phyloP scores from a whole-genome alignment of 2,113 vertebrate species.

The Ammodramus savannarum region DNA sequence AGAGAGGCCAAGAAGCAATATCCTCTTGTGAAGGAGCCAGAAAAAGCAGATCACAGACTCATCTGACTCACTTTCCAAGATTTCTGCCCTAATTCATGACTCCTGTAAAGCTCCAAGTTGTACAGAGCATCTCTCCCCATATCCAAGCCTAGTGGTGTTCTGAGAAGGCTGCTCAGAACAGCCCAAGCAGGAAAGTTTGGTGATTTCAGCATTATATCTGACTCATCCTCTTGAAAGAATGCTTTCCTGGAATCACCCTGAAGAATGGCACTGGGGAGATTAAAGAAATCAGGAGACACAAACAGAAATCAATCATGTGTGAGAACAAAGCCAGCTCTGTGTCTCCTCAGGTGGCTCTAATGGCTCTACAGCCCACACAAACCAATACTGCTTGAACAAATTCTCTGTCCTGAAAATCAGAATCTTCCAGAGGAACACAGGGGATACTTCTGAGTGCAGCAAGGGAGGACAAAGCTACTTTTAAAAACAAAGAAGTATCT shows the following conservation, averaged over 20 bases:
- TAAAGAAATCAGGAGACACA: not conserved
- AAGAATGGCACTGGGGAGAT: not conserved
- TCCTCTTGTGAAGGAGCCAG: slow-evolving; percentile 35
- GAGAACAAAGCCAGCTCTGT: not conserved
- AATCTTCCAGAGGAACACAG: not conserved
- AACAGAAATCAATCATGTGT: not conserved
- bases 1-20: slow-evolving; percentile 43
- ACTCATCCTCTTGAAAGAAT: not conserved
- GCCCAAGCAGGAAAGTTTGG: not conserved
- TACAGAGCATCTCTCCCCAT: not conserved
- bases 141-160: not conserved
- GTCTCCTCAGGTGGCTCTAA: not conserved
- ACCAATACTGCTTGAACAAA: not conserved
- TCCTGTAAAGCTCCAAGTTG: not conserved
- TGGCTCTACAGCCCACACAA: not conserved
- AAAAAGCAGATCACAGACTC: slow-evolving; percentile 7
- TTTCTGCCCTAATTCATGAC: slow-evolving; percentile 4
- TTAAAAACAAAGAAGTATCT: not conserved
- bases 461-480: not conserved
- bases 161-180: not conserved
- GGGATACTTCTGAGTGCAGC: not conserved
- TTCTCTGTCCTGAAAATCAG: not conserved
- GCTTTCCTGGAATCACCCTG: not conserved
- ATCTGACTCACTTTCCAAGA: slow-evolving; percentile 7
- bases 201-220: not conserved